Evolutionary conservation across 2,797 vertebrate species (phyloP).

Genomic region (Garrulus glandarius): DNA sequence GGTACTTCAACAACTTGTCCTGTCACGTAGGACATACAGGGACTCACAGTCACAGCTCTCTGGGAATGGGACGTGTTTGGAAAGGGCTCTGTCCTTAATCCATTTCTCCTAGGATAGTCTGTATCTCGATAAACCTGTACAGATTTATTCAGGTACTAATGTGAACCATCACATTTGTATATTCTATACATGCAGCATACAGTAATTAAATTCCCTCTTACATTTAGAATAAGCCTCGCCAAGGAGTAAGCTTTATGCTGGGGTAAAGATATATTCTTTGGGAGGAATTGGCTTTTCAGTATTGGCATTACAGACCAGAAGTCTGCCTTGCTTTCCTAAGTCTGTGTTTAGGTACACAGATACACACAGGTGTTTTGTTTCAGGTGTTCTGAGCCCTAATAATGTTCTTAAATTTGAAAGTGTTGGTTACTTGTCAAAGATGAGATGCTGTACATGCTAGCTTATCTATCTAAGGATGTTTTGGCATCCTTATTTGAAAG

Average conservation of each 20-base stretch:
- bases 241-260: neutral
- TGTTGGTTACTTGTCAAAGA: neutral
- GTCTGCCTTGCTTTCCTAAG: neutral
- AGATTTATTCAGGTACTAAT: neutral
- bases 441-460: neutral
- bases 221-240: neutral
- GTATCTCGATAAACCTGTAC: neutral
- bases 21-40: accelerated
- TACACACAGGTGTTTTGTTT: neutral
- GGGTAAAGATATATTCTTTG: neutral
- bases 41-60: neutral
- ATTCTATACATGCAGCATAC: neutral
- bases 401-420: neutral
- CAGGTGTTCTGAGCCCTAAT: neutral
- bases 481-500: neutral
- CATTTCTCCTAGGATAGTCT: neutral
- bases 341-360: neutral
- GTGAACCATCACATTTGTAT: neutral
- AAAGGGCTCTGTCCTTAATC: neutral
- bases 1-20: neutral
- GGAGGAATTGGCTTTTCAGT: neutral
- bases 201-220: neutral
- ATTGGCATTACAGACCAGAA: neutral
- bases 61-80: neutral
- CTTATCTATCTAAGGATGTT: neutral